Conservation (phyloP, 2,888 invertebrate species). For the Cosmia trapezina region DNA sequence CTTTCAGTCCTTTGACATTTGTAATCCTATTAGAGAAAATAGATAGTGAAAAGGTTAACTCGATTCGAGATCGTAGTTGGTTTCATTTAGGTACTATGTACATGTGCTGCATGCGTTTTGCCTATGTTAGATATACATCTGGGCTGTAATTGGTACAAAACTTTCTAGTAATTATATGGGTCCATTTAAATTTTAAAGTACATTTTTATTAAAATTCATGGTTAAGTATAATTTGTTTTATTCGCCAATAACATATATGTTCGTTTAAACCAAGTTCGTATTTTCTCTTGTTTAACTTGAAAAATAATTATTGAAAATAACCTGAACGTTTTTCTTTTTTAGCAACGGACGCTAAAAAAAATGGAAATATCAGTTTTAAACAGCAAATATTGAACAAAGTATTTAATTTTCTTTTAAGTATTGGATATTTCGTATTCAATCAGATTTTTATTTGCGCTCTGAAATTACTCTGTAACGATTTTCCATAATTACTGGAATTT, state of each 20-base stretch:
- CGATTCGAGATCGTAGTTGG: neutral
- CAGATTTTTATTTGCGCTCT: neutral
- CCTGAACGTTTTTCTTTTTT: neutral
- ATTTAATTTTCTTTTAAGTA: neutral
- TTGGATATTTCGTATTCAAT: neutral
- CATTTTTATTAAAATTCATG: neutral
- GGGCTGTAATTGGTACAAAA: neutral
- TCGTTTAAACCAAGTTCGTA: no score
- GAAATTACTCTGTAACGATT: neutral
- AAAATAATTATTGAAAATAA: neutral
- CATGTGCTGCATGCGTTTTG: neutral
- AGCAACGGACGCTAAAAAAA: no score
- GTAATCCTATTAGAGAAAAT: conserved; percentile 3
- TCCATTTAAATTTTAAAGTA: neutral
- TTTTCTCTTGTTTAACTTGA: neutral
- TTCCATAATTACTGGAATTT: neutral
- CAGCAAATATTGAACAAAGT: neutral
- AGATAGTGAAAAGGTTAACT: neutral
- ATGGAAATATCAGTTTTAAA: neutral
- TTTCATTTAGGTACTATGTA: neutral
- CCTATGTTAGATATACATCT: conserved; percentile 8
- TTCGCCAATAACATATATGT: neutral
- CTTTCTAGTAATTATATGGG: neutral
- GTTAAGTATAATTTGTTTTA: neutral
- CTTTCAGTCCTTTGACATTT: neutral